These are phyloP conservation scores for Syritta pipiens DNA, from an alignment of 2,888 invertebrate genomes.

Conservation along the genomic window DNA sequence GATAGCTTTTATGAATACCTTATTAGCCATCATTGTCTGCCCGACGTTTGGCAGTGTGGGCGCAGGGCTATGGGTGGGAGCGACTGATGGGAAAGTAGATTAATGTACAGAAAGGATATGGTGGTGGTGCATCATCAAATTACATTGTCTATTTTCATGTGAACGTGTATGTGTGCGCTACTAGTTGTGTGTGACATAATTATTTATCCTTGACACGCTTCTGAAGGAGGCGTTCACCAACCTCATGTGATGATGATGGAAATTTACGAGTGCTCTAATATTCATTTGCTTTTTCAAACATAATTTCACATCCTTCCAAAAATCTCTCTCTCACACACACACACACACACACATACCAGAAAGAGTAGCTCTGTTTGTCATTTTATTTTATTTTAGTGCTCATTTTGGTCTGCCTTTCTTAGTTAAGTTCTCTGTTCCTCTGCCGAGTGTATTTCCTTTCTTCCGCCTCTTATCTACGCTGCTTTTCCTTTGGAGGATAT, in stretches of 20 bases:
- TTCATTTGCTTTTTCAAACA: constrained; percentile 44
- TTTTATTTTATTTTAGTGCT: not conserved
- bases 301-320: constrained; percentile 26
- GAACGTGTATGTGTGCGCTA: not conserved
- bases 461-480: not conserved
- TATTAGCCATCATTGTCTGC: constrained; percentile 66
- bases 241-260: not conserved
- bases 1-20: constrained; percentile 66
- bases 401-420: constrained; percentile 31
- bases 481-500: not conserved
- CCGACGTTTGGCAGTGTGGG: constrained; percentile 17
- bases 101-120: not conserved
- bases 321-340: not conserved
- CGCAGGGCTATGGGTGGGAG: constrained; percentile 12
- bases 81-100: not conserved
- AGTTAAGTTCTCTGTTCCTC: constrained; percentile 23
- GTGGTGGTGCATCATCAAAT: constrained; percentile 45
- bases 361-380: too few relatives aligned
- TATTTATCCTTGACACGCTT: constrained; percentile 66
- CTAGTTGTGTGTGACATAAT: constrained; percentile 59
- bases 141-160: constrained; percentile 47
- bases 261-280: constrained; percentile 42
- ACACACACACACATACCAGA: not conserved
- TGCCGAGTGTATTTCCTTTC: constrained; percentile 7
- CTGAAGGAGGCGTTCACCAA: not conserved